phyloP scores from a whole-genome alignment of 2,888 invertebrate genomes.

The Toxonevra muliebris region DNA sequence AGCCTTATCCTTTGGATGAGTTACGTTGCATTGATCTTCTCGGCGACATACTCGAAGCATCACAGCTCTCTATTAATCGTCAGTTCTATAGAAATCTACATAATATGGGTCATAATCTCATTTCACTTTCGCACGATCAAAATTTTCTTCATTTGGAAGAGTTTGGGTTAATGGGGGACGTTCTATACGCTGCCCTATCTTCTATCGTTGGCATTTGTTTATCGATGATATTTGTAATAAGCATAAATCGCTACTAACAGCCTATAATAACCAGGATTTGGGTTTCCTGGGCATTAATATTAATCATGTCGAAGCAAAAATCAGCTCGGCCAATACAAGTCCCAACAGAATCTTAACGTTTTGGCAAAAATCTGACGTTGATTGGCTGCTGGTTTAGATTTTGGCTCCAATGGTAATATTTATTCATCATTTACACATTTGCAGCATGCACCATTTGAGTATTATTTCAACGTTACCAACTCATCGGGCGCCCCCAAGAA shows the following conservation, averaged over 20 bases:
- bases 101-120: slow-evolving; percentile 82
- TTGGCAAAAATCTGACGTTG: slow-evolving; percentile 84
- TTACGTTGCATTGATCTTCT: slow-evolving; percentile 78
- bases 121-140: slow-evolving; percentile 82
- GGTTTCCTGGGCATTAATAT: slow-evolving; percentile 45
- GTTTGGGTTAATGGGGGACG: slow-evolving; percentile 81
- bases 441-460: slow-evolving; percentile 77
- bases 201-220: slow-evolving; percentile 86
- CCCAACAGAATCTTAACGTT: slow-evolving; percentile 66
- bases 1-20: slow-evolving; percentile 53
- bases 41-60: slow-evolving; percentile 81
- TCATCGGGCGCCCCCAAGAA: slow-evolving; percentile 60
- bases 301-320: slow-evolving; percentile 35
- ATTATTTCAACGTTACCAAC: slow-evolving; percentile 74
- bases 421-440: slow-evolving; percentile 80
- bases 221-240: slow-evolving; percentile 79
- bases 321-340: slow-evolving; percentile 30
- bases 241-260: slow-evolving; percentile 71
- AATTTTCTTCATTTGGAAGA: slow-evolving; percentile 77
- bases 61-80: slow-evolving; percentile 73
- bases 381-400: slow-evolving; percentile 85
- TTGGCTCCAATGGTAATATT: slow-evolving; percentile 76
- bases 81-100: slow-evolving; percentile 81
- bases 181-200: slow-evolving; percentile 88
- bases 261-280: slow-evolving; percentile 66